Percentiles rank a stretch among this genome's conserved stretches.
These are phyloP conservation scores for Adelphocoris suturalis DNA, from an alignment of 2,888 invertebrate species.

Conservation along the genomic window DNA sequence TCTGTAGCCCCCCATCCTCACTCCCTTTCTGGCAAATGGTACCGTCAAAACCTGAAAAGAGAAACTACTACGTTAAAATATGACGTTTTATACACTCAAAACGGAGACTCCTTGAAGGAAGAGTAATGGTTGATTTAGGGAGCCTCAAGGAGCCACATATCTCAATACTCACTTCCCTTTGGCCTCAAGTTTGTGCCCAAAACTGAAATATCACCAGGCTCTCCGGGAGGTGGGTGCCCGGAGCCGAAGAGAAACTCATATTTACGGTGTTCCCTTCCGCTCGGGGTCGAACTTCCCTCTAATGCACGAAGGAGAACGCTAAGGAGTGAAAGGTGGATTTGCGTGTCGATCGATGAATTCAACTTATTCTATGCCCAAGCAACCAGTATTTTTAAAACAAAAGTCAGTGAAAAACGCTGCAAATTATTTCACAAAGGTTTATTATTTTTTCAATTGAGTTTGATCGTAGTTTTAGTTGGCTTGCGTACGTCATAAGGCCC, in stretches of 20 bases:
- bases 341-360: no score
- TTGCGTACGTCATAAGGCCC: no score
- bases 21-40: no score
- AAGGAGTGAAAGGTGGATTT: background rate
- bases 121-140: slow-evolving; percentile 58
- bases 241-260: slow-evolving; percentile 39
- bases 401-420: no score
- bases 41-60: background rate
- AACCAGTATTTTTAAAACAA: no score
- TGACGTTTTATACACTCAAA: slow-evolving; percentile 8
- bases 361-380: no score
- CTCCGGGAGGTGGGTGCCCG: slow-evolving; percentile 28
- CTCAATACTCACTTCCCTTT: slow-evolving; percentile 63
- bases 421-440: no score
- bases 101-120: slow-evolving; percentile 45
- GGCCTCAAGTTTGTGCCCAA: slow-evolving; percentile 47
- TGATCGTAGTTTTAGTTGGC: no score
- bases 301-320: background rate
- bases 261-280: slow-evolving; percentile 58
- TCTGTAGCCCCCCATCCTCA: no score
- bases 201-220: slow-evolving; percentile 66
- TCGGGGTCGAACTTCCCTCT: background rate
- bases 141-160: slow-evolving; percentile 68
- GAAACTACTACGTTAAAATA: slow-evolving; percentile 31
- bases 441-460: no score